Evolutionary conservation across 2,888 invertebrate species (phyloP).

Genomic region (Drosophila borealis): DNA sequence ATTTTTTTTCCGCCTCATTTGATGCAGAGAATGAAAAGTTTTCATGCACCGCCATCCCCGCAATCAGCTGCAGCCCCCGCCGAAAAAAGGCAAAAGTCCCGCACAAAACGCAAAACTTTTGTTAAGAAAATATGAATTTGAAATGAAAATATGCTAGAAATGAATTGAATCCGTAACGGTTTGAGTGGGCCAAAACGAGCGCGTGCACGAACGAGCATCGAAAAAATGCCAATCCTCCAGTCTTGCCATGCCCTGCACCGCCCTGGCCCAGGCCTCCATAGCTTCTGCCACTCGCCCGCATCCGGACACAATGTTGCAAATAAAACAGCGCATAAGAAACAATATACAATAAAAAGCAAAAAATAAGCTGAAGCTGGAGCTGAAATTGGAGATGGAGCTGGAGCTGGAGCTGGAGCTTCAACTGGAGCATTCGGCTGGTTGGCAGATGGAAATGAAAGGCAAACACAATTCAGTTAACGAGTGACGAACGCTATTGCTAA

Average conservation of each 20-base stretch:
- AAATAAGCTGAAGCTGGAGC: slow-evolving; percentile 20
- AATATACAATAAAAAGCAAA: slow-evolving; percentile 72
- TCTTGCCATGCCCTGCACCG: background rate
- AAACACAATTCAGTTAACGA: slow-evolving; percentile 80
- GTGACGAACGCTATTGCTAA: slow-evolving; percentile 78
- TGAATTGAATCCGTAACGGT: slow-evolving; percentile 78
- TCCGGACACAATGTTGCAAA: slow-evolving; percentile 71
- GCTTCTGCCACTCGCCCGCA: background rate
- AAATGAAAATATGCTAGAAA: slow-evolving; percentile 80
- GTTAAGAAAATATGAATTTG: slow-evolving; percentile 80
- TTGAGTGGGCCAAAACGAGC: slow-evolving; percentile 68
- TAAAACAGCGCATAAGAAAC: slow-evolving; percentile 77
- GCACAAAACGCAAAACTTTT: slow-evolving; percentile 74
- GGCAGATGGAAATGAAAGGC: slow-evolving; percentile 79
- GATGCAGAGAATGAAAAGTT: slow-evolving; percentile 78
- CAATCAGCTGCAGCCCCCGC: slow-evolving; percentile 9
- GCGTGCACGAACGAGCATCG: slow-evolving; percentile 71
- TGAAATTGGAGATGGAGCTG: slow-evolving; percentile 28
- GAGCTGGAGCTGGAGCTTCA: slow-evolving; percentile 7
- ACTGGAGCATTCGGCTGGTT: slow-evolving; percentile 41
- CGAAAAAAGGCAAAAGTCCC: slow-evolving; percentile 55
- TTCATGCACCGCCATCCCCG: slow-evolving; percentile 49
- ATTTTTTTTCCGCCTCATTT: slow-evolving; percentile 79
- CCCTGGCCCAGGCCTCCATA: background rate
- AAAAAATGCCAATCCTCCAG: slow-evolving; percentile 63